Base-by-base conservation (phyloP, 2,797 vertebrate genomes). In the Champsocephalus esox region DNA sequence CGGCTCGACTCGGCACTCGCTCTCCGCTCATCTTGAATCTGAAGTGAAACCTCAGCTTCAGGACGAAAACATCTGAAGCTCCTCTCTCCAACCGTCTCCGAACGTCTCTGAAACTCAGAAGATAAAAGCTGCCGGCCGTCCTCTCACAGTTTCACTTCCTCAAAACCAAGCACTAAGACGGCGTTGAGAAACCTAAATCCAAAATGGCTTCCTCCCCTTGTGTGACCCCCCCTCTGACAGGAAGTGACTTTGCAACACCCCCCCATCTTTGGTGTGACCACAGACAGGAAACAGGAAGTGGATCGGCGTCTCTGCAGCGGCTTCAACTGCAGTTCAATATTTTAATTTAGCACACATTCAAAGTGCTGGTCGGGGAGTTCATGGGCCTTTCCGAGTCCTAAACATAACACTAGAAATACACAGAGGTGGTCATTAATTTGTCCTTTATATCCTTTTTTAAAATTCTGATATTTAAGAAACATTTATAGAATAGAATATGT, bases 21-120 rank as follows among this genome's bases (percentile, higher is more conserved):
- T 91, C 89, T 1, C 73, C 87, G 79, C 86, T 95, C 95, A 96
- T 95, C 57, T 16, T 87, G 69, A 1, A 17, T 62, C 54, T 16
- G 50, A 48, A 11, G 55, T 69, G 61, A 62, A 51, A 45, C 1
- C 7, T 1, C 49, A 55, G 12, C n/a, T 55, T 17, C 1, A 2
- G 5, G 51, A 50, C 2, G 7, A 48, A 14, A 14, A 17, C 75
- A 60, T 73, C 58, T 34, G 75, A 51, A 8, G 16, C 16, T 9
- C 57, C 72, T 66, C 11, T 61, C 3, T 28, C 54, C 16, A 21
- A 45, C 19, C 19, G 19, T 19, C 19, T 19, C 19, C 19, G 0
- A 24, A 24, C 24, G 24, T 24, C 3, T 24, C 24, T 43, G 4
- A 11, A 66, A 65, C 6, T 41, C 41, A 67, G 16, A 80, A 24